These are phyloP conservation scores for Tetramorium parvispinum DNA, from an alignment of 1,140 invertebrate species.

Conservation along the genomic window DNA sequence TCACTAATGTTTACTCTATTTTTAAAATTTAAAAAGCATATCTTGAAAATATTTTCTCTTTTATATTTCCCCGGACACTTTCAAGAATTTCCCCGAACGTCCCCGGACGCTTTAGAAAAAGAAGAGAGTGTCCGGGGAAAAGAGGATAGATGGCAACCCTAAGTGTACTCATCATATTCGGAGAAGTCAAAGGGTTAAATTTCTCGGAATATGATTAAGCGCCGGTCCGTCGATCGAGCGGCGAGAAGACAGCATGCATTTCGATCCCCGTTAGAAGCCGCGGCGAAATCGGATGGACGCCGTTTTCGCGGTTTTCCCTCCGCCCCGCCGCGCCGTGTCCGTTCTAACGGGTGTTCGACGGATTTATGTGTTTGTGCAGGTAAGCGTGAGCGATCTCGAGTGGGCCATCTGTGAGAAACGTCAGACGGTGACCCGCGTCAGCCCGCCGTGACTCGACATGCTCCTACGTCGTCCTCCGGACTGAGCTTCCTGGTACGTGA, in stretches of 20 bases:
- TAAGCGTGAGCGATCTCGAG: constrained; percentile 27
- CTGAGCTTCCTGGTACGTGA: constrained; percentile 77
- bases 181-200: neutral
- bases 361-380: constrained; percentile 12
- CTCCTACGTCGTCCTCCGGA: constrained; percentile 68
- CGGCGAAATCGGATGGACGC: neutral
- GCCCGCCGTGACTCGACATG: constrained; percentile 52
- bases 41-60: no score
- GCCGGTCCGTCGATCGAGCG: neutral
- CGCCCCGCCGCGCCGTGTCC: neutral
- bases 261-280: neutral
- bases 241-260: neutral
- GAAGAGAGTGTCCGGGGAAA: no score
- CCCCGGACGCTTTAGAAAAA: no score
- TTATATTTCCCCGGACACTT: no score
- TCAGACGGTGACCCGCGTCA: neutral
- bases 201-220: neutral
- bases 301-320: neutral
- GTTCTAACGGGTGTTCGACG: constrained; percentile 9
- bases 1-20: no score
- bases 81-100: no score
- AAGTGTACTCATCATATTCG: neutral
- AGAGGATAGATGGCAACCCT: no score
- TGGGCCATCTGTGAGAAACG: neutral
- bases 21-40: no score